phyloP scores from a whole-genome alignment of 2,888 invertebrate genomes.

The Balanococcus diminutus region DNA sequence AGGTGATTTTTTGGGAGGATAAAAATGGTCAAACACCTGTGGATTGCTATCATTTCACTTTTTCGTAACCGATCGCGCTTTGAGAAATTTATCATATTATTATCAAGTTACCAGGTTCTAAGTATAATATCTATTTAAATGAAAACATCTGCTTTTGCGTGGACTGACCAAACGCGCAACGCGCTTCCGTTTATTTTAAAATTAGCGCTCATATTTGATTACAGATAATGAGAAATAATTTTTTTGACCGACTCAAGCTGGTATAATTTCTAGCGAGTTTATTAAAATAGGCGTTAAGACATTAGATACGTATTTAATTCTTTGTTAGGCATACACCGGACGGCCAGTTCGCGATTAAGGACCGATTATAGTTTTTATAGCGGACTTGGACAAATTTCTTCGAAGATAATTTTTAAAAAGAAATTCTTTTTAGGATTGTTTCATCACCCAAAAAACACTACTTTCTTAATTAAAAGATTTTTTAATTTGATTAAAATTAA shows the following conservation, averaged over 20 bases:
- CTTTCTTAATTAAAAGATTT: too few relatives aligned
- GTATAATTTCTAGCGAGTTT: background rate
- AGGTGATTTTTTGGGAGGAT: background rate
- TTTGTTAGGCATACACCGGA: too few relatives aligned
- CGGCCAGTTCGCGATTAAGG: too few relatives aligned
- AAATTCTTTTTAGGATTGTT: too few relatives aligned
- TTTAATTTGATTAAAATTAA: too few relatives aligned
- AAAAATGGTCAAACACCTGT: constrained; percentile 49
- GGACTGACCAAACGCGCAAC: constrained; percentile 30
- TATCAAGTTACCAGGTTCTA: constrained; percentile 42
- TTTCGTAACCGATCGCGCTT: constrained; percentile 39
- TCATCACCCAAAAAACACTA: too few relatives aligned
- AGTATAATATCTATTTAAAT: constrained; percentile 31
- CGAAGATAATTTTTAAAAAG: too few relatives aligned
- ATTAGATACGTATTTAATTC: too few relatives aligned
- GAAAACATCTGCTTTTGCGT: constrained; percentile 47
- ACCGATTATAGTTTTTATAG: too few relatives aligned
- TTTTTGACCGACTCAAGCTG: background rate
- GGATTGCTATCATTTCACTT: constrained; percentile 6
- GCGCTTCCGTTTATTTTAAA: constrained; percentile 47
- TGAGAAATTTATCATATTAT: constrained; percentile 51
- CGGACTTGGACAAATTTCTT: too few relatives aligned
- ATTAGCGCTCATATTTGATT: constrained; percentile 39
- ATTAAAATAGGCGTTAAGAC: constrained; percentile 9
- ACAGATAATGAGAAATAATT: constrained; percentile 21